Percentiles rank a stretch among this genome's conserved stretches.
phyloP scores from a whole-genome alignment of 2,888 invertebrate genomes.

The Cecidostiba fungosa region DNA sequence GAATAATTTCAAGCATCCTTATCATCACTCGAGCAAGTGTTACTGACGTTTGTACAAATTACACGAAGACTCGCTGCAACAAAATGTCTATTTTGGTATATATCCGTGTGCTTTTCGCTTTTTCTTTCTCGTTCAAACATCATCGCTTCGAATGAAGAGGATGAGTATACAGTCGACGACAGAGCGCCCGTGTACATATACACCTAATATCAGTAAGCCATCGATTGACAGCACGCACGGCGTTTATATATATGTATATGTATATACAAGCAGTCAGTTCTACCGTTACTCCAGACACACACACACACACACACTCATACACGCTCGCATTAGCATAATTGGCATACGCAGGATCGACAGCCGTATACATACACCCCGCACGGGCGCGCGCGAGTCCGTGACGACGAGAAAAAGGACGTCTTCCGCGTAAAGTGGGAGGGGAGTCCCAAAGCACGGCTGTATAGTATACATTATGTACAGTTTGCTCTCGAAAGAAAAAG shows the following conservation, averaged over 20 bases:
- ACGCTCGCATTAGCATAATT: constrained; percentile 55
- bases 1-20: neutral
- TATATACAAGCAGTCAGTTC: constrained; percentile 34
- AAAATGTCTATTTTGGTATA: neutral
- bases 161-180: neutral
- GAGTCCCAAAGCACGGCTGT: too few species aligned
- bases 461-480: neutral
- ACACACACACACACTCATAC: too few species aligned
- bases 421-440: too few species aligned
- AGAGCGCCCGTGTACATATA: neutral
- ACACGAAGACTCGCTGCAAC: too few species aligned
- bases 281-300: constrained; percentile 51
- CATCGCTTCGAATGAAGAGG: neutral
- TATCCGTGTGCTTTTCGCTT: neutral
- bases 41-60: too few species aligned
- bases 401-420: neutral
- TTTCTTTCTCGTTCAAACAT: neutral
- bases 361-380: neutral
- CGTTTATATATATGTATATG: neutral
- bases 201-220: neutral
- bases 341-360: constrained; percentile 36
- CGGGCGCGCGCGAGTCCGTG: neutral
- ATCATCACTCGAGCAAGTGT: too few species aligned
- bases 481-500: neutral
- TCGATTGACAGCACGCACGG: neutral